Percentiles rank a stretch among this genome's conserved stretches.
Conservation (phyloP, 2,113 vertebrate species). For the Paracanthobrama guichenoti region DNA sequence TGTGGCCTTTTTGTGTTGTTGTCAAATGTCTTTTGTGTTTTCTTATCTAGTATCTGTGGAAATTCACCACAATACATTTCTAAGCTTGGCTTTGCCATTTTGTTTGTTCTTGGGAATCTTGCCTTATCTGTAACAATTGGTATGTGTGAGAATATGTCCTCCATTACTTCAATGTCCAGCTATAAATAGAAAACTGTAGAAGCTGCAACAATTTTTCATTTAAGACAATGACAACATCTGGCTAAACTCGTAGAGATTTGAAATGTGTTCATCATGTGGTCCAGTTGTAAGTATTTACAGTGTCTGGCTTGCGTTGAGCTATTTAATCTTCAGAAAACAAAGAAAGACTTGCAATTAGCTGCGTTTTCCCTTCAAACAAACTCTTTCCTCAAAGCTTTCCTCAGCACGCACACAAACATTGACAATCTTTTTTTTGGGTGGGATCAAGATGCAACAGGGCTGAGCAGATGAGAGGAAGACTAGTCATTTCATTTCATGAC, state of each 20-base stretch:
- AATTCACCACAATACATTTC: background rate
- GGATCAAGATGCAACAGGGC: background rate
- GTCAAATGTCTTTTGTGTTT: background rate
- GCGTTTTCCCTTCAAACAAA: conserved; percentile 32
- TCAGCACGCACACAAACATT: conserved; percentile 30
- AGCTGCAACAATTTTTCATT: background rate
- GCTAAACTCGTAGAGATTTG: background rate
- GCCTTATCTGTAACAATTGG: background rate
- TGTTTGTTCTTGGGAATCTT: conserved; percentile 1
- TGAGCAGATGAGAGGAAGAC: background rate
- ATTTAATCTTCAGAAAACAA: conserved; percentile 37
- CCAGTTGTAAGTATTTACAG: conserved; percentile 22
- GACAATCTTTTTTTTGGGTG: background rate
- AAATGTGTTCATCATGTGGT: conserved; percentile 33
- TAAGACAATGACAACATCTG: conserved; percentile 12
- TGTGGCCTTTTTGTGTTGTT: background rate
- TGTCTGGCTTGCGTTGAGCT: conserved; percentile 41
- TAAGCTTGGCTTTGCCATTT: background rate
- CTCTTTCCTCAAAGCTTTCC: background rate
- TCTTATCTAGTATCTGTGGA: background rate
- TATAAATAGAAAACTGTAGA: background rate
- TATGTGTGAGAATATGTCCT: background rate
- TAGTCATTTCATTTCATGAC: no score
- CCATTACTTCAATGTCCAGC: background rate
- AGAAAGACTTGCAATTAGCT: conserved; percentile 26